Evolutionary conservation across 1,140 invertebrate genomes (phyloP).

Genomic region (Antheraea mylitta): DNA sequence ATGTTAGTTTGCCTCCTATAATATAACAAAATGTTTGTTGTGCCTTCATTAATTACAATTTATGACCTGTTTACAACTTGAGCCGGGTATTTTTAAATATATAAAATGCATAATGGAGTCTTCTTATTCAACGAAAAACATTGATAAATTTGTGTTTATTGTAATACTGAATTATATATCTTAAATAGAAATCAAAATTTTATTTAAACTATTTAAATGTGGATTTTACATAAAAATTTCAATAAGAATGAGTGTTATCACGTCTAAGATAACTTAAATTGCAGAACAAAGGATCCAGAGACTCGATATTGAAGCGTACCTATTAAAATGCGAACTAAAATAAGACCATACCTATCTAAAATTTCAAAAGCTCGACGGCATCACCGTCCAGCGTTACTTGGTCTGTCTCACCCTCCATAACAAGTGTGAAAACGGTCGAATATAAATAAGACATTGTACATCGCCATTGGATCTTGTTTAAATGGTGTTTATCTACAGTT

Average conservation of each 20-base stretch:
- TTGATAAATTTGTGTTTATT: too few species aligned
- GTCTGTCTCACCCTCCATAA: background rate
- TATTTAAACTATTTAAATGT: background rate
- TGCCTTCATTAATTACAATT: too few species aligned
- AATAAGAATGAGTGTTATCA: background rate
- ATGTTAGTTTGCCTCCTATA: too few species aligned
- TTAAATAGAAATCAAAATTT: background rate
- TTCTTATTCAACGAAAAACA: too few species aligned
- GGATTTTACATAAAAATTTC: background rate
- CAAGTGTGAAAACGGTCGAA: background rate
- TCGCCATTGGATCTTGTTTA: slow-evolving; percentile 13
- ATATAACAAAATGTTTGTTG: too few species aligned
- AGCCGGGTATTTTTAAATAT: too few species aligned
- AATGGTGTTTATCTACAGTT: slow-evolving; percentile 19
- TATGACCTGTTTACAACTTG: too few species aligned
- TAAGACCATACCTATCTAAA: slow-evolving; percentile 20
- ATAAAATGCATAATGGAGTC: too few species aligned
- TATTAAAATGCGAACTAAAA: slow-evolving; percentile 15
- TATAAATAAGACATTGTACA: slow-evolving; percentile 14
- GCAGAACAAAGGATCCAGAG: slow-evolving; percentile 15
- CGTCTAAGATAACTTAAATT: slow-evolving; percentile 1
- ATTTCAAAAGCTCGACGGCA: slow-evolving; percentile 23
- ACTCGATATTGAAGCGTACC: slow-evolving; percentile 17
- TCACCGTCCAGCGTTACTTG: slow-evolving; percentile 17
- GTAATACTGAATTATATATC: too few species aligned